These are phyloP conservation scores for Lissocephala sabroskyi DNA, from an alignment of 2,888 invertebrate genomes.

Conservation along the genomic window DNA sequence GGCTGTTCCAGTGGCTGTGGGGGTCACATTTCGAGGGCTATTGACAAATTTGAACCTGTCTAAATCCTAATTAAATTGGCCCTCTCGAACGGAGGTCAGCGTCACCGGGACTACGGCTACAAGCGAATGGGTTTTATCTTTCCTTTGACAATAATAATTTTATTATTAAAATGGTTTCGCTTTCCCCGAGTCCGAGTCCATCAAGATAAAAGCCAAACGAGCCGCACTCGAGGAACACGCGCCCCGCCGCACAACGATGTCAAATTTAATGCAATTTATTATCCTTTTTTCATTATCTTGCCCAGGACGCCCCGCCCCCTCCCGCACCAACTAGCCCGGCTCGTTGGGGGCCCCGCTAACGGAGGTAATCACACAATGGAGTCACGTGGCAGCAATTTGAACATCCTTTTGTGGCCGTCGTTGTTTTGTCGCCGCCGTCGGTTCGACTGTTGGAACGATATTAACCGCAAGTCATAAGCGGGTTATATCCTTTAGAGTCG, in stretches of 20 bases:
- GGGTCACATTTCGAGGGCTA: too few relatives aligned
- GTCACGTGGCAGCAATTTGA: conserved; percentile 73
- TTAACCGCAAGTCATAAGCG: conserved; percentile 44
- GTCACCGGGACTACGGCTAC: too few relatives aligned
- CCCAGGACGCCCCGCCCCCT: conserved; percentile 22
- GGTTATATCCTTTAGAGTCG: conserved; percentile 1
- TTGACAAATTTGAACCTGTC: too few relatives aligned
- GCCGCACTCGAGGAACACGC: conserved; percentile 32
- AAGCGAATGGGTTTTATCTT: too few relatives aligned
- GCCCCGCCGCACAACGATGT: conserved; percentile 41
- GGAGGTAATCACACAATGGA: conserved; percentile 63
- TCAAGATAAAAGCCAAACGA: conserved; percentile 37
- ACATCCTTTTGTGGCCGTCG: conserved; percentile 40
- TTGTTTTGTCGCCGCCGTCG: conserved; percentile 20
- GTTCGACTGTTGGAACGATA: conserved; percentile 24
- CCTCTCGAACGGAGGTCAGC: too few relatives aligned
- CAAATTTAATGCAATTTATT: conserved; percentile 72
- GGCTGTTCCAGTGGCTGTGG: too few relatives aligned
- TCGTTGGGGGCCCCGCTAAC: conserved; percentile 22
- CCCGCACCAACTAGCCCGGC: conserved; percentile 21
- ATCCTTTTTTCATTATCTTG: conserved; percentile 63
- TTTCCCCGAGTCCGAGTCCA: conserved; percentile 36
- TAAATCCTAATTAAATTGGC: too few relatives aligned
- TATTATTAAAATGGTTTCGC: conserved; percentile 52
- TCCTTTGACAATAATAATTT: conserved; percentile 31